phyloP scores from a whole-genome alignment of 1,140 invertebrate species.

The Micrasema longulum region DNA sequence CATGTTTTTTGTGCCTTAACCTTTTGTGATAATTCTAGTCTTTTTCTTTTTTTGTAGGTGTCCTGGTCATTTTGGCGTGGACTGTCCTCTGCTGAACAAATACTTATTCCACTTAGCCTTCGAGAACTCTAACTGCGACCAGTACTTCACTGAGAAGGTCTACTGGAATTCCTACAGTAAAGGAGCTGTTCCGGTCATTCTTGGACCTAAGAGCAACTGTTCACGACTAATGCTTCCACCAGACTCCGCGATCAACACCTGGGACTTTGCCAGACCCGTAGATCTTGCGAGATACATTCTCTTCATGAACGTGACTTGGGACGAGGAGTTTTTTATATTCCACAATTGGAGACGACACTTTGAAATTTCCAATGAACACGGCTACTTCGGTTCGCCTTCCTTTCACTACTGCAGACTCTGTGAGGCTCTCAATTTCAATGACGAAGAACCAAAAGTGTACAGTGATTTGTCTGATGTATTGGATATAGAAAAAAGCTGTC shows the following conservation, averaged over 20 bases:
- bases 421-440: constrained; percentile 74
- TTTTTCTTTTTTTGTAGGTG: neutral
- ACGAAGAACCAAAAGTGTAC: constrained; percentile 64
- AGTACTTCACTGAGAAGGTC: too few species aligned
- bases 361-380: constrained; percentile 75
- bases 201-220: constrained; percentile 54
- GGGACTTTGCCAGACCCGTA: constrained; percentile 74
- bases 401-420: constrained; percentile 83
- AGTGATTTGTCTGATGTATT: constrained; percentile 64
- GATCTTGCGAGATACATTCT: constrained; percentile 73
- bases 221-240: constrained; percentile 69
- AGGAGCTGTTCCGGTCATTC: too few species aligned
- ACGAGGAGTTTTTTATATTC: constrained; percentile 70
- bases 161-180: too few species aligned
- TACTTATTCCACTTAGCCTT: too few species aligned
- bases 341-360: constrained; percentile 76
- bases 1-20: too few species aligned
- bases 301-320: constrained; percentile 67
- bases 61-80: constrained; percentile 40
- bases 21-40: neutral
- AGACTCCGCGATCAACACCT: constrained; percentile 75
- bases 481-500: constrained; percentile 64
- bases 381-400: constrained; percentile 71
- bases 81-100: too few species aligned
- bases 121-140: too few species aligned